Evolutionary conservation across 1,140 invertebrate species (phyloP).

Genomic region (Asobara japonica): DNA sequence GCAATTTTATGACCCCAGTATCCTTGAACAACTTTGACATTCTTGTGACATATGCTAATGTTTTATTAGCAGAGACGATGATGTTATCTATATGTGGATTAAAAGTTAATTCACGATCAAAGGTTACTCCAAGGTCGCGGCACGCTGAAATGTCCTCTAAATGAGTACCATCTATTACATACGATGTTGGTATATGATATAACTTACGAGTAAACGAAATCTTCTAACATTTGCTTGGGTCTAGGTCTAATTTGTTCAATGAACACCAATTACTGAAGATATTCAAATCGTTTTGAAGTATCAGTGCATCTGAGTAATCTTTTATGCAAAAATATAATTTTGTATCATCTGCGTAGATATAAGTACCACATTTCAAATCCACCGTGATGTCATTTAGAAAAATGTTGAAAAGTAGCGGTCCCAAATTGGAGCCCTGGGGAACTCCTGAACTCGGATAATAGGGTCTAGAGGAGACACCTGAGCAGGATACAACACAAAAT

Average conservation of each 20-base stretch:
- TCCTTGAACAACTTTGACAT: background rate
- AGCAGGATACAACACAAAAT: no score
- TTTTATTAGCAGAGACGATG: background rate
- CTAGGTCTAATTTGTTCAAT: background rate
- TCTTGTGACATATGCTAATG: background rate
- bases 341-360: background rate
- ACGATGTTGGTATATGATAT: background rate
- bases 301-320: background rate
- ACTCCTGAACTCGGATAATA: constrained; percentile 7
- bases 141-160: background rate
- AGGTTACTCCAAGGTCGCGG: background rate
- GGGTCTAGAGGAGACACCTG: background rate
- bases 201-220: background rate
- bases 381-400: constrained; percentile 25
- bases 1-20: background rate
- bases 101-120: constrained; percentile 20
- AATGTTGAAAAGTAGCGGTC: constrained; percentile 21
- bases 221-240: background rate
- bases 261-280: background rate
- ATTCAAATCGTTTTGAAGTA: background rate
- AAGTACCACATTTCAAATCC: background rate
- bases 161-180: background rate
- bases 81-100: background rate
- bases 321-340: background rate
- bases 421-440: constrained; percentile 26